Evolutionary conservation across 2,113 vertebrate genomes (phyloP).

Genomic region (Scophthalmus maximus): DNA sequence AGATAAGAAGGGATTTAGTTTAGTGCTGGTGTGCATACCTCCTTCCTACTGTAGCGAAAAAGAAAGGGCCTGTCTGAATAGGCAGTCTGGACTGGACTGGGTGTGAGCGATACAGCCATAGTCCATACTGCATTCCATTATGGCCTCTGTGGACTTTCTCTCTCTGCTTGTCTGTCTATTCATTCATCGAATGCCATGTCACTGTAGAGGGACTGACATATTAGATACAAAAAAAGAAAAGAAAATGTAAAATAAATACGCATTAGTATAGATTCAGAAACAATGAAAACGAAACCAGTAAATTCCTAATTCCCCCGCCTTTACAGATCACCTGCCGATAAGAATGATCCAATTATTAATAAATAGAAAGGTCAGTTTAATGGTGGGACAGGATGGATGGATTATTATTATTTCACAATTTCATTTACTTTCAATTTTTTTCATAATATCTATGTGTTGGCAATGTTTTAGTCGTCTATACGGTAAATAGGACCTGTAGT

Average conservation of each 20-base stretch:
- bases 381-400: not conserved
- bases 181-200: not conserved
- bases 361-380: not conserved
- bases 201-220: not conserved
- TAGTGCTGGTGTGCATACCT: conserved; percentile 69
- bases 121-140: conserved; percentile 30
- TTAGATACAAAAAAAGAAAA: not conserved
- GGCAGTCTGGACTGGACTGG: not conserved
- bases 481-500: not conserved
- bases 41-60: conserved; percentile 73
- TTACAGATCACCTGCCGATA: not conserved
- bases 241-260: not conserved
- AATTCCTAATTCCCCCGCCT: no score
- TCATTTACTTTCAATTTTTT: not conserved
- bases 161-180: conserved; percentile 20
- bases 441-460: not conserved
- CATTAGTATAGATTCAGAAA: no score
- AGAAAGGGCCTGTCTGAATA: conserved; percentile 51
- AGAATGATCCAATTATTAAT: not conserved
- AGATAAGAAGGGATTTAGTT: conserved; percentile 79
- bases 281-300: no score
- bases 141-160: conserved; percentile 9
- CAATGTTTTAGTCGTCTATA: not conserved
- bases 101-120: conserved; percentile 16
- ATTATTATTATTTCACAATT: not conserved